Evolutionary conservation across 2,888 invertebrate genomes (phyloP), one percentile per base, ranked within the genome.

Genomic region (Parochlus steinenii): DNA sequence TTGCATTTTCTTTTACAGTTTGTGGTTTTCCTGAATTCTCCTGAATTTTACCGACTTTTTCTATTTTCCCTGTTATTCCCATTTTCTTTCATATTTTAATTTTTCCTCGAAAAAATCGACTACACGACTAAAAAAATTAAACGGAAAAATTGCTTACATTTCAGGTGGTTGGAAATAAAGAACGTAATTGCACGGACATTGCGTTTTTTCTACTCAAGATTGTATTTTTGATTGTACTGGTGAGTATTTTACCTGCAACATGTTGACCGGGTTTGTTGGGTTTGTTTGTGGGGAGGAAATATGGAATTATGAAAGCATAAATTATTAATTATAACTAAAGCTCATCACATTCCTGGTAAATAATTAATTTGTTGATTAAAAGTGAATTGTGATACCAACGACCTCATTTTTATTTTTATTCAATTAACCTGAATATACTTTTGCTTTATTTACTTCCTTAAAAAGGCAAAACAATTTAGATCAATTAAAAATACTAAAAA

Each of bases 181-280:
- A n/a, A 22, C 15, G 22, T 12, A 29, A 35, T 4, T 29, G 35
- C 4, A 19, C 6, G 11, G 28, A 67, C 47, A 68, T 69, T 49
- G 56, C 65, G 12, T 46, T 63, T 37, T 65, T 63, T 45, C 52
- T 71, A 15, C 42, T 70, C n/a, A 65, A 70, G 45, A 44, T 61
- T 6, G 48, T 56, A 20, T 69, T 68, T 48, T 48, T 65, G 38
- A 53, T 57, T 17, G 57, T 62, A 39, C 54, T 69, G 61, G 71
- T 71, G 52, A 54, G 63, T 51, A 37, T 11, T n/a, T 15, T 18
- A 8, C 18, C 22, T 7, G 7, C 8, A 8, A 22, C 6, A 22
- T 8, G 8, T 7, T 7, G 6, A 8, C 22, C 22, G 6, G 22
- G 22, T 7, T 22, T 22, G 6, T 22, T n/a, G n/a, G n/a, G n/a